phyloP scores from a whole-genome alignment of 2,113 vertebrate genomes.

The Muntiacus reevesi region DNA sequence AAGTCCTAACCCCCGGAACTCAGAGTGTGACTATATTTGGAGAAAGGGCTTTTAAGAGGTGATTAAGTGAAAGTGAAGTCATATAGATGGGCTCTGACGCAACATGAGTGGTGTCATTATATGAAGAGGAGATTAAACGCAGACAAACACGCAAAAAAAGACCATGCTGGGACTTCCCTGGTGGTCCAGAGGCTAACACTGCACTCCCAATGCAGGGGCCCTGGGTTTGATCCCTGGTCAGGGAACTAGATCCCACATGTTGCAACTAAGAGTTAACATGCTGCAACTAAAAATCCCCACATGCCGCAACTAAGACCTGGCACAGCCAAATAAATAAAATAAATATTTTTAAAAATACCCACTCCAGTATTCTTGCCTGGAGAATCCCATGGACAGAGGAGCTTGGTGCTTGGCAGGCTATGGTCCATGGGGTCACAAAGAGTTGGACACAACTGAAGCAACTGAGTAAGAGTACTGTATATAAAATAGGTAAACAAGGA shows the following conservation, averaged over 20 bases:
- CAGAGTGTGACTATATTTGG: not conserved
- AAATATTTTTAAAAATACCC: not conserved
- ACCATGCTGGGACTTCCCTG: not conserved
- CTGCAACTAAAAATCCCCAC: not conserved
- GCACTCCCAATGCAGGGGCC: not conserved
- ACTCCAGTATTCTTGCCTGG: not conserved
- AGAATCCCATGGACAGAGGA: not conserved
- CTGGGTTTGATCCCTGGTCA: not conserved
- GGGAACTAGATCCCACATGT: not conserved
- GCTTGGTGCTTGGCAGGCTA: not conserved
- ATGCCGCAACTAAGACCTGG: rapidly evolving
- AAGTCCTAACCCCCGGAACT: not conserved
- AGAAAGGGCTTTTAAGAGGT: not conserved
- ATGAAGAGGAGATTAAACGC: not conserved
- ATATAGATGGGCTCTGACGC: not conserved
- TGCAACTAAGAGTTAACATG: not conserved
- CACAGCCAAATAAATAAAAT: not conserved
- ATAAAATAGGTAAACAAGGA: not conserved
- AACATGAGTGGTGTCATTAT: not conserved
- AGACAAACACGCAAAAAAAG: not conserved
- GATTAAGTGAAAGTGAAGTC: not conserved
- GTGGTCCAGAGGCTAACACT: not conserved
- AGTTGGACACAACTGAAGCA: not conserved
- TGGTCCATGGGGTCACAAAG: not conserved
- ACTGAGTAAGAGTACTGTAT: not conserved